Base-by-base conservation (phyloP, 1,140 invertebrate genomes). In the Micrasema minimum region DNA sequence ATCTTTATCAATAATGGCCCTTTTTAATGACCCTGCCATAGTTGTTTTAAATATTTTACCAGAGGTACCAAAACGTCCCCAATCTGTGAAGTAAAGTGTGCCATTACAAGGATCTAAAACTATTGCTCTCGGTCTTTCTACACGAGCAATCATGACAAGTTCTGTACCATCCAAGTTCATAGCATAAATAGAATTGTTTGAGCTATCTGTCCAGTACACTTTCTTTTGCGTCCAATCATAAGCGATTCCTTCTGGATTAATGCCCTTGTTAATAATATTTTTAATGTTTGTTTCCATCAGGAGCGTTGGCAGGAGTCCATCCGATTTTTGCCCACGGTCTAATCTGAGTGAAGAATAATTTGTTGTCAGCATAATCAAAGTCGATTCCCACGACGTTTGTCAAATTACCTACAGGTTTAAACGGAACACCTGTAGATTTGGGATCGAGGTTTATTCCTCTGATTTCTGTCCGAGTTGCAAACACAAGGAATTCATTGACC, bases 171-270 rank as follows among this genome's bases (percentile, higher is more conserved):
- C 92, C 4, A 95, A 83, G 78, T 99, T 96, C 91, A 98, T 96
- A 0, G 96, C 94, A 77, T 97, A 98, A 51, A 98, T 97, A 23
- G 93, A 95, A 72, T 94, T 94, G 77, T 97, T 98, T 0, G 92
- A 93, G 45, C 92, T 96, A 76, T 99, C 97, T 0, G 96, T 96
- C 96, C 96, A 99, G 79, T 98, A 99, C 26, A 99, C 90, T 81
- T 97, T 98, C 77, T 95, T 93, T 72, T 95, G 93, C 0, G 96
- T 96, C 96, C 96, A 99, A 77, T 99, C 96, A 78, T 96, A 97
- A 0, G 96, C 95, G 71, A 99, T 94, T 3, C 96, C 96, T 81
- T 99, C 96, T 0, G 95, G 95, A 82, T 96, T 96, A 62, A 96
- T 95, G 16, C 92, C 91, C 78, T 92, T 91, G 64, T 83, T 91